Evolutionary conservation across 2,797 vertebrate genomes (phyloP).

Genomic region (Takifugu ocellatus): DNA sequence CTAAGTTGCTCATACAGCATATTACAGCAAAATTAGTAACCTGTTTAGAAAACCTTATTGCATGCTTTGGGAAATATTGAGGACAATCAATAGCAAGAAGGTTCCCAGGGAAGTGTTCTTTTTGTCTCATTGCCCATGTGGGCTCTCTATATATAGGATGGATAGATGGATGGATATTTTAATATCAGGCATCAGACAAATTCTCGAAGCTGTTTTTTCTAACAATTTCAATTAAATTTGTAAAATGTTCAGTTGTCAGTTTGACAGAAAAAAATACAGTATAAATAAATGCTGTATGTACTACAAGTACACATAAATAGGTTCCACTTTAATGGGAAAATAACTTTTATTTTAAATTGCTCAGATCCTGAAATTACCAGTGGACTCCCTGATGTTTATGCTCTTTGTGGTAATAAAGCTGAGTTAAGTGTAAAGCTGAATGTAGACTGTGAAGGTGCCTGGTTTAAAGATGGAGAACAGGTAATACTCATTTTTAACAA

Average conservation of each 20-base stretch:
- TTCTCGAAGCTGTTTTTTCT: too few species aligned
- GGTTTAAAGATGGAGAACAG: conserved; percentile 81
- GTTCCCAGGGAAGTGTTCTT: conserved; percentile 1
- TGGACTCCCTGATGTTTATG: conserved; percentile 61
- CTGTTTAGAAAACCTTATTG: too few species aligned
- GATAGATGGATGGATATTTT: not conserved
- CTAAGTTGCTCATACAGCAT: too few species aligned
- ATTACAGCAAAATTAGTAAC: too few species aligned
- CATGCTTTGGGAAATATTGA: too few species aligned
- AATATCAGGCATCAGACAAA: too few species aligned
- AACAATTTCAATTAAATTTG: too few species aligned
- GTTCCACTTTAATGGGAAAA: not conserved
- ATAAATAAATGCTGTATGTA: too few species aligned
- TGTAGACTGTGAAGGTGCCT: conserved; percentile 62
- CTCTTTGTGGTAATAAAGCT: conserved; percentile 61
- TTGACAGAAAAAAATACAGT: too few species aligned
- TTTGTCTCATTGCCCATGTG: not conserved
- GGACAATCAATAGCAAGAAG: too few species aligned
- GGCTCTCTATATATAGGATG: not conserved
- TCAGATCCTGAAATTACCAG: conserved; percentile 43
- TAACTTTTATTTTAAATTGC: conserved; percentile 25
- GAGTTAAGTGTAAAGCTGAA: conserved; percentile 73
- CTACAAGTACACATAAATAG: not conserved
- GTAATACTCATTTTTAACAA: conserved; percentile 45
- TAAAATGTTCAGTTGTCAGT: too few species aligned